Evolutionary conservation across 2,113 vertebrate species (phyloP).

Genomic region (Pitta sordida): DNA sequence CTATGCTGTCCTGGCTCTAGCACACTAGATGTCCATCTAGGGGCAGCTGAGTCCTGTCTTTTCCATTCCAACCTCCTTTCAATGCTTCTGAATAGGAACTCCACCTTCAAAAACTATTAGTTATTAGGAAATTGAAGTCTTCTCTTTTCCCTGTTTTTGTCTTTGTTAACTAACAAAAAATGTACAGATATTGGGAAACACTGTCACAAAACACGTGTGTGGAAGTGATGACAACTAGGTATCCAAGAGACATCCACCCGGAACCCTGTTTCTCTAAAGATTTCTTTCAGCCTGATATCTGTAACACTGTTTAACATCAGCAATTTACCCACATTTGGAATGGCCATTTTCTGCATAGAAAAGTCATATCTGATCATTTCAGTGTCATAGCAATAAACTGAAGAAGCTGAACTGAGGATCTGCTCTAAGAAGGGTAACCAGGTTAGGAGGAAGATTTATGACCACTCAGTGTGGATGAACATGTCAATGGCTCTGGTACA

Average conservation of each 20-base stretch:
- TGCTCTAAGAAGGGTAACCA: neutral
- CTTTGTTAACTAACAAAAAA: neutral
- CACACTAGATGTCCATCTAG: neutral
- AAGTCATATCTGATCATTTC: neutral
- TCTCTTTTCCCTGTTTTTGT: neutral
- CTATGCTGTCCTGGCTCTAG: rapidly evolving
- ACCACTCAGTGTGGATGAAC: neutral
- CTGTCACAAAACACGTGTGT: neutral
- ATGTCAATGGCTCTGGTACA: neutral
- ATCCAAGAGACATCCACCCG: neutral
- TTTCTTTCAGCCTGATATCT: neutral
- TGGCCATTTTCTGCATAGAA: neutral
- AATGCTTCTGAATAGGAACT: neutral
- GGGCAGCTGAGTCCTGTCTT: neutral
- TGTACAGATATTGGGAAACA: neutral
- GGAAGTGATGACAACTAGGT: neutral
- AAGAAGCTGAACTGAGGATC: neutral
- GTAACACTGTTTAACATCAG: neutral
- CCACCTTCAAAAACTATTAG: neutral
- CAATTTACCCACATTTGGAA: neutral
- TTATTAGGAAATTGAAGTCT: neutral
- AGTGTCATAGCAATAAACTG: neutral
- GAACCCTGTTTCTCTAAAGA: neutral
- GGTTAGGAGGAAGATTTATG: neutral
- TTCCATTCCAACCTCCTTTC: neutral